These are phyloP conservation scores for Oxyruncus cristatus DNA, from an alignment of 2,113 vertebrate genomes.

Conservation along the genomic window DNA sequence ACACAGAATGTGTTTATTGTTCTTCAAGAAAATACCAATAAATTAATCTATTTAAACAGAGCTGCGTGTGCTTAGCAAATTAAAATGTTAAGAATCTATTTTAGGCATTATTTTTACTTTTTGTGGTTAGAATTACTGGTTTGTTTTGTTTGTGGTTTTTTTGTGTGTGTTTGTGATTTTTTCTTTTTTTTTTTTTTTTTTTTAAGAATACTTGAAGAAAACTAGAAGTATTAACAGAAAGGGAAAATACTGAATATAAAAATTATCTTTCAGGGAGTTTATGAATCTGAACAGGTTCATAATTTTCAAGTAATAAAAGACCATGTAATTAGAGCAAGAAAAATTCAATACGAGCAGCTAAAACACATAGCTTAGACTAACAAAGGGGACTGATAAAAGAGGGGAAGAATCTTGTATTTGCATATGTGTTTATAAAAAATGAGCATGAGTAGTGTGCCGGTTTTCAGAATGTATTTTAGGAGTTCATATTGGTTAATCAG, in stretches of 20 bases:
- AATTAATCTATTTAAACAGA: background rate
- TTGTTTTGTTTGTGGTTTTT: too few relatives aligned
- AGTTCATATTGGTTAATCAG: background rate
- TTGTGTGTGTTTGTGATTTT: too few relatives aligned
- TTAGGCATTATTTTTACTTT: background rate
- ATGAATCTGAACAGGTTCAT: background rate
- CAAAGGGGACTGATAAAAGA: background rate
- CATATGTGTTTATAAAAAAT: background rate
- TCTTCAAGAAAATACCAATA: background rate
- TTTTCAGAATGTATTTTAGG: background rate
- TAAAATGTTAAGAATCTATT: background rate
- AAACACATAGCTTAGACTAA: background rate
- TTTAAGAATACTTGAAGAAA: background rate
- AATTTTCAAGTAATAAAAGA: background rate
- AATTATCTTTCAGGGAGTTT: background rate
- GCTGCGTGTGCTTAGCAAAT: background rate
- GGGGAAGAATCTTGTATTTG: background rate
- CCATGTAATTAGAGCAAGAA: background rate
- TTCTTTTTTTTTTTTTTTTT: too few relatives aligned
- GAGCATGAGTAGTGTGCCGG: rapidly evolving
- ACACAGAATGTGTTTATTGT: background rate
- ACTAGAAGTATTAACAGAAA: background rate
- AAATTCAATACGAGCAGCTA: background rate
- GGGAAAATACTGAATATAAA: background rate
- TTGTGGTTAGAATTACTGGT: background rate